Base-by-base conservation (phyloP, 2,113 vertebrate genomes). In the Alethe castanea region DNA sequence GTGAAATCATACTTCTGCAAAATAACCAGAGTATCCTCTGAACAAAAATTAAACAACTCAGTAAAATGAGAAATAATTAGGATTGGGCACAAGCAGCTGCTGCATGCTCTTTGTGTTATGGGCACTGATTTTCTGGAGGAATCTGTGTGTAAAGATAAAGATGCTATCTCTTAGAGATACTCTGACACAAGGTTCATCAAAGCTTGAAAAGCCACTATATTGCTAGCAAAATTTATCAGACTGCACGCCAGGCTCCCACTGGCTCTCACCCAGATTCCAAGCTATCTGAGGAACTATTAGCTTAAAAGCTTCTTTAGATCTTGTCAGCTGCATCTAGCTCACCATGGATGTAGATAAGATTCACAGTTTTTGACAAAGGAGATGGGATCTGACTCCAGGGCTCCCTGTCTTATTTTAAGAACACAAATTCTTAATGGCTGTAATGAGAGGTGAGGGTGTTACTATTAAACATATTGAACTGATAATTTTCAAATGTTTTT, bases 291-390 rank as follows among this genome's bases (percentile, higher is more conserved):
- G 53, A 96, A 92, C 78, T 85, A 69, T 56, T 89, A 62, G 44
- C 57, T 86, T 94, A 88, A 94, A 96, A 94, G 60, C 69, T 90
- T 84, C 64, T 89, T 91, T 59, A 95, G 84, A 52, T 92, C 82
- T 88, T 95, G 77, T 73, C 88, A 88, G 65, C 52, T 4, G 6
- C 64, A 86, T 69, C 64, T 44, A 81, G 35, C 33, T 90, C 28
- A 53, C 81, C 38, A 17, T 57, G 16, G 64, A 50, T 19, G 14
- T 48, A 90, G 85, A 67, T 86, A 77, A 93, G 38, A 65, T 67
- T 90, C 76, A 86, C 38, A 36, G 47, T 31, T 94, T 52, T 23
- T 84, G 56, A 69, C 31, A 90, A 80, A 59, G 44, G 35, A 90
- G 44, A 57, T 67, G 45, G 19, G 40, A 62, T 77, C 67, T 59